Evolutionary conservation across 2,113 vertebrate species (phyloP).

Genomic region (Dicentrarchus labrax): DNA sequence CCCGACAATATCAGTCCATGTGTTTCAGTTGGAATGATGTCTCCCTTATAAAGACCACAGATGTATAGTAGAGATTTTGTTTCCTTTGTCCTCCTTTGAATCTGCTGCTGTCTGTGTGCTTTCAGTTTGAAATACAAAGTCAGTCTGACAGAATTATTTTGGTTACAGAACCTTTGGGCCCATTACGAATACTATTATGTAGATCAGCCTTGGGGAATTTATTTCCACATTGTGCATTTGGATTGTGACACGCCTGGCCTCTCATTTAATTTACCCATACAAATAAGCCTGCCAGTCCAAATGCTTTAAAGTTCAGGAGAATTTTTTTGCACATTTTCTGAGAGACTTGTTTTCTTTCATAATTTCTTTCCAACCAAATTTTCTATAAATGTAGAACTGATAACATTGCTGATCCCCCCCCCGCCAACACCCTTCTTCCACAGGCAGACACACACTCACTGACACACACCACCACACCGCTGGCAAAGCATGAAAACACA

Average conservation of each 20-base stretch:
- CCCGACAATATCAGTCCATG: background rate
- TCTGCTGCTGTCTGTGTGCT: conserved; percentile 42
- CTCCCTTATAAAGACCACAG: background rate
- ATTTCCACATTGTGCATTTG: conserved; percentile 66
- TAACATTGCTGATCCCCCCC: conserved; percentile 5
- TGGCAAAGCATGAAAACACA: conserved; percentile 39
- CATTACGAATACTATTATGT: conserved; percentile 74
- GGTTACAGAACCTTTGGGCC: conserved; percentile 68
- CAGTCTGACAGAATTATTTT: conserved; percentile 73
- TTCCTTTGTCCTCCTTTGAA: conserved; percentile 39
- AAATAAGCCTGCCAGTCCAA: conserved; percentile 58
- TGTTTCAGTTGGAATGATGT: background rate
- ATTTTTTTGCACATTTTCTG: conserved; percentile 32
- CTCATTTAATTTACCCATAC: conserved; percentile 61
- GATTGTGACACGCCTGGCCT: conserved; percentile 68
- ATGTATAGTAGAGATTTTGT: background rate
- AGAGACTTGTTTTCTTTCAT: conserved; percentile 25
- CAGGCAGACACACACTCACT: background rate
- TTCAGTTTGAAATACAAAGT: conserved; percentile 63
- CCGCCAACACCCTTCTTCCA: background rate
- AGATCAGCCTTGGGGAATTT: conserved; percentile 72
- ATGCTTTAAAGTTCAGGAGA: conserved; percentile 47
- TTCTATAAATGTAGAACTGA: conserved; percentile 31
- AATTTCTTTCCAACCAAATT: background rate
- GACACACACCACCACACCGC: conserved; percentile 19